Evolutionary conservation across 2,113 vertebrate species (phyloP).

Genomic region (human (Homo sapiens)): DNA sequence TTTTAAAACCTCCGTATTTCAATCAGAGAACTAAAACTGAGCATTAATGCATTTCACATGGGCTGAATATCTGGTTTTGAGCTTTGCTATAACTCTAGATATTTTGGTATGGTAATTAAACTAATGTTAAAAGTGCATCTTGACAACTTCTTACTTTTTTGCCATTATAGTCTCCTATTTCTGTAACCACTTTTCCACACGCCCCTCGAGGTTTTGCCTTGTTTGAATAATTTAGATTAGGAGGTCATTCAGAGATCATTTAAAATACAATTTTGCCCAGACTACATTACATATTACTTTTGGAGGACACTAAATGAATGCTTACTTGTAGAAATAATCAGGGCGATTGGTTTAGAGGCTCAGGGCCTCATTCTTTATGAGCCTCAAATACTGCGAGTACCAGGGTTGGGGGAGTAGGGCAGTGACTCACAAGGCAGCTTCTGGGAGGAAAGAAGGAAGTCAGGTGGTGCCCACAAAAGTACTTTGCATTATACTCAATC

Average conservation of each 20-base stretch:
- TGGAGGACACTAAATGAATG: not conserved
- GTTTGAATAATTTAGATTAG: not conserved
- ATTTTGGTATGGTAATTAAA: not conserved
- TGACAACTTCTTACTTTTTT: not conserved
- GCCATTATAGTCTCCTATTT: not conserved
- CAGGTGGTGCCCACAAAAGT: too few relatives aligned
- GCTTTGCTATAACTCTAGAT: not conserved
- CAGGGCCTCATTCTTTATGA: too few relatives aligned
- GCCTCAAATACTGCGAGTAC: not conserved
- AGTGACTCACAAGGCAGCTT: not conserved
- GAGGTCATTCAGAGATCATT: not conserved
- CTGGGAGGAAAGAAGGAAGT: not conserved
- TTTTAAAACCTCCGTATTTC: not conserved
- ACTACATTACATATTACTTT: not conserved
- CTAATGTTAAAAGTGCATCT: not conserved
- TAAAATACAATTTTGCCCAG: not conserved
- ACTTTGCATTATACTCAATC: not conserved
- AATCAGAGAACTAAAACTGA: constrained; percentile 1
- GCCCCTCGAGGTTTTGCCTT: not conserved
- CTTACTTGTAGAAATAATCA: not conserved
- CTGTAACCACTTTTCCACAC: not conserved
- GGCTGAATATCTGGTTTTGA: not conserved
- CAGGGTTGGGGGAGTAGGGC: not conserved
- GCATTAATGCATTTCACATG: not conserved
- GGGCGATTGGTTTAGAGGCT: not conserved